These are phyloP conservation scores for Hydrocynus forskahlii DNA, from an alignment of 2,797 vertebrate genomes.

Conservation along the genomic window DNA sequence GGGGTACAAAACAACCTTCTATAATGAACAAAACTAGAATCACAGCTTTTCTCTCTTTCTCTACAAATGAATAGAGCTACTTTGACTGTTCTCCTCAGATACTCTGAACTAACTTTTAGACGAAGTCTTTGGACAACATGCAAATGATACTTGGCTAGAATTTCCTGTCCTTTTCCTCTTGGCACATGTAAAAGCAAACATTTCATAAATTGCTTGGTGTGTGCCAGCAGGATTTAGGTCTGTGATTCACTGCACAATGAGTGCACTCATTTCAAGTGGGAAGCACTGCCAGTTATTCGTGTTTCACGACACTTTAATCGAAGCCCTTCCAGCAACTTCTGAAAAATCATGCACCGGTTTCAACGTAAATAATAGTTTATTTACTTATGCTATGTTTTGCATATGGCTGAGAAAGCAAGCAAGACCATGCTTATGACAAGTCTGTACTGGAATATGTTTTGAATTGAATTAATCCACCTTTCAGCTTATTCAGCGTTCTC, in stretches of 20 bases:
- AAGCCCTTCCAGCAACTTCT: slow-evolving; percentile 26
- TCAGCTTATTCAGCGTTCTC: slow-evolving; percentile 2
- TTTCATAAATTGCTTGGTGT: slow-evolving; percentile 37
- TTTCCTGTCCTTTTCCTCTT: slow-evolving; percentile 40
- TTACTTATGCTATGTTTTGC: neutral
- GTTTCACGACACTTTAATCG: slow-evolving; percentile 40
- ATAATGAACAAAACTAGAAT: neutral
- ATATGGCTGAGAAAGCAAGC: neutral
- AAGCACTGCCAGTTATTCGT: slow-evolving; percentile 40
- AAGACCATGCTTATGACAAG: neutral
- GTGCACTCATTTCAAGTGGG: slow-evolving; percentile 35
- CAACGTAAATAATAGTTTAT: neutral
- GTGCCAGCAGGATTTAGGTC: slow-evolving; percentile 37
- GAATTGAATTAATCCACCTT: neutral
- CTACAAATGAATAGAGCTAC: neutral
- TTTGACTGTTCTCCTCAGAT: neutral
- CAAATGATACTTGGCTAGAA: slow-evolving; percentile 39
- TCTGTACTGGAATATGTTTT: neutral
- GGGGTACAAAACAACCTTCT: neutral
- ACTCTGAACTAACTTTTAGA: slow-evolving; percentile 26
- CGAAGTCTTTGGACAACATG: slow-evolving; percentile 19
- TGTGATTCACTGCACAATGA: slow-evolving; percentile 46
- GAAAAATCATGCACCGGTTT: slow-evolving; percentile 5
- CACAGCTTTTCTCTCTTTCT: neutral
- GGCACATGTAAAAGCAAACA: slow-evolving; percentile 45